These are phyloP conservation scores for Caenorhabditis sp. DNA, from an alignment of 2,888 invertebrate species.

Conservation along the genomic window DNA sequence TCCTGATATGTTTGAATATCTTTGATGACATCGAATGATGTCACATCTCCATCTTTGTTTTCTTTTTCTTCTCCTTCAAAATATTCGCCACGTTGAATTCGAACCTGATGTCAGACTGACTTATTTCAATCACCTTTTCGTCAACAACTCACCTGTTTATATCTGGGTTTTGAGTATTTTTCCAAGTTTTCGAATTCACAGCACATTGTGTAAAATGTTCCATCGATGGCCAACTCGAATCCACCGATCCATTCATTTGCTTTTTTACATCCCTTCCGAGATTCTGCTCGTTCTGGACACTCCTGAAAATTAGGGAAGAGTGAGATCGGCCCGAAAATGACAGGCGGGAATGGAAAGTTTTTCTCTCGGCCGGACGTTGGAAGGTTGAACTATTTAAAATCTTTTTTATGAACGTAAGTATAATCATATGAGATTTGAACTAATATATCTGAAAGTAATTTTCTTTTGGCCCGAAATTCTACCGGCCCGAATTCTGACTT, in stretches of 20 bases:
- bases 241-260: conserved; percentile 33
- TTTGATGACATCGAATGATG: conserved; percentile 36
- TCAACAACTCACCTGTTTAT: conserved; percentile 13
- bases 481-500: too few relatives aligned
- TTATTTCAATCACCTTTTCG: too few relatives aligned
- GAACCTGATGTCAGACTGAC: conserved; percentile 17
- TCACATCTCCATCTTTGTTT: conserved; percentile 36
- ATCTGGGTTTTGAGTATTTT: conserved; percentile 21
- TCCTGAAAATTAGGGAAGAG: conserved; percentile 14
- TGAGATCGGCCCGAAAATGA: too few relatives aligned
- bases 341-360: too few relatives aligned
- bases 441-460: too few relatives aligned
- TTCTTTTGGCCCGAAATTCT: too few relatives aligned
- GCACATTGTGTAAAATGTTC: conserved; percentile 24
- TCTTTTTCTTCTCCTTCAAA: conserved; percentile 44
- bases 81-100: conserved; percentile 35
- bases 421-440: too few relatives aligned
- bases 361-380: too few relatives aligned
- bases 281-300: conserved; percentile 34
- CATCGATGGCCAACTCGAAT: conserved; percentile 29
- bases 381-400: too few relatives aligned
- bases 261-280: conserved; percentile 10
- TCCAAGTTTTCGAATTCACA: conserved; percentile 38
- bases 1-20: conserved; percentile 32
- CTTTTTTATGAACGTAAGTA: too few relatives aligned